phyloP scores from a whole-genome alignment of 2,113 vertebrate species.

The Oreochromis niloticus region DNA sequence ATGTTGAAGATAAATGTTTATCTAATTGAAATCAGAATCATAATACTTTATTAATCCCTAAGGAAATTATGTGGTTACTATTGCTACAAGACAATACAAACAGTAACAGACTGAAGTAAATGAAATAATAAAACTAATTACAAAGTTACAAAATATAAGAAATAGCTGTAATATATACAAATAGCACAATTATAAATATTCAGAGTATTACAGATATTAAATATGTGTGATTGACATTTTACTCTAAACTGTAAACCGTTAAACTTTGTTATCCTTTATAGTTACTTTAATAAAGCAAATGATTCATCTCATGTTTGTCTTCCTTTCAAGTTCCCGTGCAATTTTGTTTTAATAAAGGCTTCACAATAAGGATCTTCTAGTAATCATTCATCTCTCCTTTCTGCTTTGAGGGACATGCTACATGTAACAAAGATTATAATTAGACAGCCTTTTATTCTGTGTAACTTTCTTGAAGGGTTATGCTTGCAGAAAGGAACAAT shows the following conservation, averaged over 20 bases:
- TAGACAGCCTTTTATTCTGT: conserved; percentile 35
- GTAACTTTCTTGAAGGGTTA: conserved; percentile 34
- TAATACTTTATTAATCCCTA: not conserved
- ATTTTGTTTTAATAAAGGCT: conserved; percentile 10
- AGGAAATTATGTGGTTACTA: not conserved
- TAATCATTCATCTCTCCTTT: conserved; percentile 46
- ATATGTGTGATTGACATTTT: not conserved
- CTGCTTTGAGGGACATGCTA: conserved; percentile 26
- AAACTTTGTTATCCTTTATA: not conserved
- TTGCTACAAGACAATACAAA: not conserved
- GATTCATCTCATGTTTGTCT: conserved; percentile 9
- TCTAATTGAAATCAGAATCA: not conserved
- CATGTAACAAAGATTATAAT: conserved; percentile 54
- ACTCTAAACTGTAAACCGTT: not conserved
- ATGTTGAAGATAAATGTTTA: not conserved
- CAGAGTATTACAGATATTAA: not conserved
- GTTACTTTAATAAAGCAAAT: not conserved
- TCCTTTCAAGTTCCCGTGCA: not conserved
- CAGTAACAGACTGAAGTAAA: not conserved
- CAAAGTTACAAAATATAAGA: not conserved
- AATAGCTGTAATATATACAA: not conserved
- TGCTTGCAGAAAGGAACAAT: conserved; percentile 51
- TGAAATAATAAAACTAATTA: not conserved
- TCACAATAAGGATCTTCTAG: conserved; percentile 7
- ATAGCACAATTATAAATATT: not conserved